These are phyloP conservation scores for Drosophila picticornis DNA, from an alignment of 2,888 invertebrate genomes.

Conservation along the genomic window DNA sequence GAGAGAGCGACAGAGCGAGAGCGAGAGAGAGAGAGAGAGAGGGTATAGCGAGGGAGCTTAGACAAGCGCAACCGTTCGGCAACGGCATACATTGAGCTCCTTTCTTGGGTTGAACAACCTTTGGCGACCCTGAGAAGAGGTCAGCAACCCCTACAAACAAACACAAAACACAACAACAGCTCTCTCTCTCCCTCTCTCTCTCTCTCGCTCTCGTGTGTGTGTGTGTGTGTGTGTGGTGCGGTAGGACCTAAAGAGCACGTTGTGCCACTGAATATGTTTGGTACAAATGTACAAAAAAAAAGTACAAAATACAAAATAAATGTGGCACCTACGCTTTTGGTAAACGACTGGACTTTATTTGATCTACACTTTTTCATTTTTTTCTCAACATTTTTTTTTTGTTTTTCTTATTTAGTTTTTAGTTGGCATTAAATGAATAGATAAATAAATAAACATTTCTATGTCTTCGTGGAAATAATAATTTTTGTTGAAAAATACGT, in stretches of 20 bases:
- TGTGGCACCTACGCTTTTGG: background rate
- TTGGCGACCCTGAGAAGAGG: slow-evolving; percentile 86
- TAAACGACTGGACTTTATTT: background rate
- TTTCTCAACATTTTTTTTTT: background rate
- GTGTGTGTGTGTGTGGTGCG: slow-evolving; percentile 15
- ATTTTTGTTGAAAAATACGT: background rate
- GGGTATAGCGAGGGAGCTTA: background rate
- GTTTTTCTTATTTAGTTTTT: no score
- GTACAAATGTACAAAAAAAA: background rate
- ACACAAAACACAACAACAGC: slow-evolving; percentile 24
- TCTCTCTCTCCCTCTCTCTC: slow-evolving; percentile 23
- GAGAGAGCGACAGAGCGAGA: background rate
- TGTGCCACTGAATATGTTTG: slow-evolving; percentile 1
- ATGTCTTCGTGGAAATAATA: no score
- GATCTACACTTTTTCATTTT: background rate
- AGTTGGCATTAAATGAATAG: no score
- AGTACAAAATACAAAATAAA: background rate
- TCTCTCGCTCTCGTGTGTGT: slow-evolving; percentile 9
- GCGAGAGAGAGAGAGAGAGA: background rate
- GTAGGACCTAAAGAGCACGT: slow-evolving; percentile 50
- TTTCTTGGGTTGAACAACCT: slow-evolving; percentile 83
- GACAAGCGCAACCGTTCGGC: slow-evolving; percentile 8
- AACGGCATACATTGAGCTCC: slow-evolving; percentile 69
- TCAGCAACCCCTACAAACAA: slow-evolving; percentile 84
- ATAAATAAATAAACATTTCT: no score